Base-by-base conservation (phyloP, 2,888 invertebrate genomes). In the Myopa tessellatipennis region DNA sequence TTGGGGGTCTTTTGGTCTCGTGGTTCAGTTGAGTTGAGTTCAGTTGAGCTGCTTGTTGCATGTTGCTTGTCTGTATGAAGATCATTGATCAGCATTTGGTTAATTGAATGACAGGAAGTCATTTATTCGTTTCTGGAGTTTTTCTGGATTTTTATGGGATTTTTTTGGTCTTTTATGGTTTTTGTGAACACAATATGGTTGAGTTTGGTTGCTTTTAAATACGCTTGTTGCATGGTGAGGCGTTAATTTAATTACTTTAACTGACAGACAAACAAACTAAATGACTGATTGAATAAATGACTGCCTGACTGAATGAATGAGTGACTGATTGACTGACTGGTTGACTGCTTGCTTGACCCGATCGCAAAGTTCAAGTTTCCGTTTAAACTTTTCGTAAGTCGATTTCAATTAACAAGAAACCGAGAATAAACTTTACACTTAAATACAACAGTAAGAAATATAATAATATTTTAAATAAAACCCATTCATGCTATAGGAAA, bases 31-130 rank as follows among this genome's bases (percentile, higher is more conserved):
- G 55, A 55, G 55, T 14, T 58, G 16, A 40, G n/a, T 58, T 36
- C 26, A 26, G 26, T 26, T 26, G 26, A 26, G 26, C 26, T 26
- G 26, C 26, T 26, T 26, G 26, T 26, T 26, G 26, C 26, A 26
- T 26, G 50, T 34, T 63, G 40, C n/a, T 65, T 38, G 65, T 45
- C 63, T 36, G 34, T 52, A 50, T 67, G 74, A 74, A 38, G 67
- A 74, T 67, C 74, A 74, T 74, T 74, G 74, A 74, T 74, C 74
- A 74, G 74, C 74, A 58, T 74, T 68, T 74, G 45, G 74, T 80
- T 77, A 80, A 79, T 80, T 80, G 78, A 80, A 78, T 75, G 77
- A 79, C 79, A 79, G 80, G 80, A 80, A 79, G 80, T 80, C 78
- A 72, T 77, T 74, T 67, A 74, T 74, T 74, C 74, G 74, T 68